Conservation (phyloP, 2,113 vertebrate species). For the Carettochelys insculpta region DNA sequence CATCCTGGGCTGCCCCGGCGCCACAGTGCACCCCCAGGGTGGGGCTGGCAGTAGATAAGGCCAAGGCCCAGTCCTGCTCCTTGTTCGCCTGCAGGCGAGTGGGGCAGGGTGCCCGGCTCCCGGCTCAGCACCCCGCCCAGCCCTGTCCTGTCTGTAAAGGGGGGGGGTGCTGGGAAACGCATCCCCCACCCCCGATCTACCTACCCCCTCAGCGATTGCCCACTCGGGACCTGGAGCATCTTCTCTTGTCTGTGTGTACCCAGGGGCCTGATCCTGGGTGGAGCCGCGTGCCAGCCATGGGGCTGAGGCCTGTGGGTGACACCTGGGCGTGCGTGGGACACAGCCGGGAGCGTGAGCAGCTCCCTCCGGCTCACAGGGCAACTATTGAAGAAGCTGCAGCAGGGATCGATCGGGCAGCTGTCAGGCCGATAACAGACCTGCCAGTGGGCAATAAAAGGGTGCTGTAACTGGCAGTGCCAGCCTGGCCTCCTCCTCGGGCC, state of each 20-base stretch:
- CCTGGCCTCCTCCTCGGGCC: constrained; percentile 55
- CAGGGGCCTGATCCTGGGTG: not conserved
- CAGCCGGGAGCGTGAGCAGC: not conserved
- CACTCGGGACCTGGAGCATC: not conserved
- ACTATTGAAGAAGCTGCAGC: not conserved
- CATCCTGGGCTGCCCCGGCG: not conserved
- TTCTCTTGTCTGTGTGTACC: not conserved
- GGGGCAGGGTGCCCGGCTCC: too few relatives aligned
- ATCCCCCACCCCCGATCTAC: not conserved
- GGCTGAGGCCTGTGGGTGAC: not conserved
- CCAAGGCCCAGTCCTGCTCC: not conserved
- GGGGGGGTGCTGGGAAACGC: not conserved
- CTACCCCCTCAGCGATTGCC: not conserved
- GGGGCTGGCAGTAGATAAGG: not conserved
- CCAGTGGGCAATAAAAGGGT: not conserved
- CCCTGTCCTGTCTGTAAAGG: not conserved
- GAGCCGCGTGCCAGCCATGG: not conserved
- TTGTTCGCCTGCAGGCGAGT: not conserved
- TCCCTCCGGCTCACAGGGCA: not conserved
- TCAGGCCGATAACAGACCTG: not conserved
- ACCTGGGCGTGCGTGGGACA: not conserved
- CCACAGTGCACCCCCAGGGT: constrained; percentile 17
- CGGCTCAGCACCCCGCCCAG: not conserved
- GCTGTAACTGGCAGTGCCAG: not conserved
- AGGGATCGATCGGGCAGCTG: not conserved